A percentile compares a stretch with the other conserved stretches of the same genome.
Conservation (phyloP, 1,140 invertebrate species). For the Drosophila obscura region DNA sequence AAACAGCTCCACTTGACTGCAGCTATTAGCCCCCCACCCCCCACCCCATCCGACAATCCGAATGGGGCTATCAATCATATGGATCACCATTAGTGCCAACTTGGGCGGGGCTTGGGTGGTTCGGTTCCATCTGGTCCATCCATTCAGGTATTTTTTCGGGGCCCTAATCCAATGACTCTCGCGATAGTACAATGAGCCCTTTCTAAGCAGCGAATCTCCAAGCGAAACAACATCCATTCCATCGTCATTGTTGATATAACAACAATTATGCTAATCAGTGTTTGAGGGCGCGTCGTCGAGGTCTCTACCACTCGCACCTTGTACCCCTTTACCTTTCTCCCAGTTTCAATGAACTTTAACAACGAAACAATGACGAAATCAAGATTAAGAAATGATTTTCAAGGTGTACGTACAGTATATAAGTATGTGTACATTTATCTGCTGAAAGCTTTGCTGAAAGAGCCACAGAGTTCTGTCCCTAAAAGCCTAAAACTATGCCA, state of each 20-base stretch:
- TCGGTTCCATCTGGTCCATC: slow-evolving; percentile 12
- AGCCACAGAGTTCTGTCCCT: not conserved
- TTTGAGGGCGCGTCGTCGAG: slow-evolving; percentile 36
- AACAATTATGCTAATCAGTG: slow-evolving; percentile 76
- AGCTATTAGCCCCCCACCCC: slow-evolving; percentile 53
- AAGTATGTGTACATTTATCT: slow-evolving; percentile 8
- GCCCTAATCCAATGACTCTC: slow-evolving; percentile 1
- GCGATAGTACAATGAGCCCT: slow-evolving; percentile 20
- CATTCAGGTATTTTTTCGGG: slow-evolving; percentile 3
- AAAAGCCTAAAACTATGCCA: slow-evolving; percentile 36
- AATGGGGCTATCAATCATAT: slow-evolving; percentile 38
- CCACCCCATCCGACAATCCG: slow-evolving; percentile 10
- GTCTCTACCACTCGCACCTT: slow-evolving; percentile 22
- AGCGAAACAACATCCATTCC: slow-evolving; percentile 16
- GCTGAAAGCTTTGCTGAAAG: slow-evolving; percentile 17
- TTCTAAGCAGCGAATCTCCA: slow-evolving; percentile 33
- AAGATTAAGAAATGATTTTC: slow-evolving; percentile 19
- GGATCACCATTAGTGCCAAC: slow-evolving; percentile 15
- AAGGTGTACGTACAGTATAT: slow-evolving; percentile 7
- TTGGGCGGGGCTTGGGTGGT: slow-evolving; percentile 27
- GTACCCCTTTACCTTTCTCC: slow-evolving; percentile 56
- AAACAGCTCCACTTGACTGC: slow-evolving; percentile 54
- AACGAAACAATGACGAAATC: slow-evolving; percentile 42
- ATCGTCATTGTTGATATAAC: slow-evolving; percentile 60
- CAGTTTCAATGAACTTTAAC: slow-evolving; percentile 66